These are phyloP conservation scores for Cuniculus paca DNA, from an alignment of 2,797 vertebrate genomes.

Conservation along the genomic window DNA sequence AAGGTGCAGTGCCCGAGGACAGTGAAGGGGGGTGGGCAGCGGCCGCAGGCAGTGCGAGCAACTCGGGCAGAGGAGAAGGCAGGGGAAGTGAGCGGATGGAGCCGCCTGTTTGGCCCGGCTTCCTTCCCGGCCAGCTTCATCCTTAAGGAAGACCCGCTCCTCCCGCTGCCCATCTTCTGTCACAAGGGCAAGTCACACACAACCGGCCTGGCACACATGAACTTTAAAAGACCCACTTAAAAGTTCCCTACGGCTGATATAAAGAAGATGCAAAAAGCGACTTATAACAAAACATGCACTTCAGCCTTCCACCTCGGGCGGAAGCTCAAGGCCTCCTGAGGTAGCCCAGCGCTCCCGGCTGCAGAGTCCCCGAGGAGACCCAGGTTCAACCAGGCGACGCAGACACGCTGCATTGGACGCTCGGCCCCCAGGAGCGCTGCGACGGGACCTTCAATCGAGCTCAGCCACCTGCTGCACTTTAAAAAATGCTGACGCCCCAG, in stretches of 20 bases:
- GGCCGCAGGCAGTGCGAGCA: background rate
- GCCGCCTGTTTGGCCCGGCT: background rate
- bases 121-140: background rate
- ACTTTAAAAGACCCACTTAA: background rate
- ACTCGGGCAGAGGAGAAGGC: background rate
- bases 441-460: background rate
- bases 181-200: background rate
- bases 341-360: background rate
- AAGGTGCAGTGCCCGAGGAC: background rate
- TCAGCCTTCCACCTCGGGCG: background rate
- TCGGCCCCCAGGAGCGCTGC: background rate
- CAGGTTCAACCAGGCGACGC: background rate
- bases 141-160: background rate
- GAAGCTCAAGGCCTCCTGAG: background rate
- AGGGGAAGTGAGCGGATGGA: background rate
- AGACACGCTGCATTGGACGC: background rate
- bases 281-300: background rate
- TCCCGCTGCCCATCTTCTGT: background rate
- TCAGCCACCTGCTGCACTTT: background rate
- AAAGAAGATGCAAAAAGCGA: constrained; percentile 47
- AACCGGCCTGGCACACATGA: background rate
- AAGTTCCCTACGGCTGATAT: background rate
- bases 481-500: background rate
- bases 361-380: background rate
- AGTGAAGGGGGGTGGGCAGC: background rate